Evolutionary conservation across 2,797 vertebrate genomes (phyloP).

Genomic region (Sciurus carolinensis): DNA sequence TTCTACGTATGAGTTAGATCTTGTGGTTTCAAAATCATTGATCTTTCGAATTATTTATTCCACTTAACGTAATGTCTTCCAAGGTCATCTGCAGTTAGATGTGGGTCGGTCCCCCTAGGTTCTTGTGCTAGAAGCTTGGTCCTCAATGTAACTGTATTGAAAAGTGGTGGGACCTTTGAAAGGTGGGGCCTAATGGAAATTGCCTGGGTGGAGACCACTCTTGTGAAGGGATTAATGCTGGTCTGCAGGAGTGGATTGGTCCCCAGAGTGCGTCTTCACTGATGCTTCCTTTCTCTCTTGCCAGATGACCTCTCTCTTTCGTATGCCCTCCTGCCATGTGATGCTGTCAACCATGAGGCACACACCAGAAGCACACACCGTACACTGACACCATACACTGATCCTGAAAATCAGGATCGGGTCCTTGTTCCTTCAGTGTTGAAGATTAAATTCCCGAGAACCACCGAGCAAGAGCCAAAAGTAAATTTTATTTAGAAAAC

Average conservation of each 20-base stretch:
- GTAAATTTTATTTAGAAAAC: too few relatives aligned
- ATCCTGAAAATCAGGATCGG: too few relatives aligned
- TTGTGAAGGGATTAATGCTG: background rate
- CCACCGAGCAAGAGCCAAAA: too few relatives aligned
- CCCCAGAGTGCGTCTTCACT: background rate
- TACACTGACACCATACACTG: too few relatives aligned
- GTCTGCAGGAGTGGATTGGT: background rate
- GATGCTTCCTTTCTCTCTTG: background rate
- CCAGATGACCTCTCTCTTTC: background rate
- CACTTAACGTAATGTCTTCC: background rate
- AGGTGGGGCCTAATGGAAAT: background rate
- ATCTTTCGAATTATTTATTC: background rate
- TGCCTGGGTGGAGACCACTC: background rate
- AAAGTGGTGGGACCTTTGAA: background rate
- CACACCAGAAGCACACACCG: background rate
- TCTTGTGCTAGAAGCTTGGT: background rate
- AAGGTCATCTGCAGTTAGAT: background rate
- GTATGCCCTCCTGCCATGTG: background rate
- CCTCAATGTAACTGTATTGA: background rate
- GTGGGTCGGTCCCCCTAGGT: background rate
- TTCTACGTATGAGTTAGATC: background rate
- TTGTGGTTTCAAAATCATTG: background rate
- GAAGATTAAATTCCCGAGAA: too few relatives aligned
- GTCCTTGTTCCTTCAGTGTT: too few relatives aligned
- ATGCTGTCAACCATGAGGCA: background rate